phyloP scores from a whole-genome alignment of 1,140 invertebrate genomes.

The Akabosia matsudoensis region DNA sequence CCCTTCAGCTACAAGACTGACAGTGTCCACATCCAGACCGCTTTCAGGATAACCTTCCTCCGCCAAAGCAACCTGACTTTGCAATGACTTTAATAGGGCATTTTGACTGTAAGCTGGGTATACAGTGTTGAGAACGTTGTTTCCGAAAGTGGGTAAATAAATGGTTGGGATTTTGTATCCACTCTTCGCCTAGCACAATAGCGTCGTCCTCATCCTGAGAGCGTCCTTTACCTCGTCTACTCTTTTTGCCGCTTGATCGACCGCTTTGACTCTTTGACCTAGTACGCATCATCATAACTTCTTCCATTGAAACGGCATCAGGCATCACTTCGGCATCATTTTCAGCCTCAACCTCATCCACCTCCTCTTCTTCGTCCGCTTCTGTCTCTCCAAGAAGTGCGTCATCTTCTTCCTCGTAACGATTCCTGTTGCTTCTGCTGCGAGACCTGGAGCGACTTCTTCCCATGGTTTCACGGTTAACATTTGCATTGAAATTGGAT shows the following conservation, averaged over 20 bases:
- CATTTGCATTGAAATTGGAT: neutral
- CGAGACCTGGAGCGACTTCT: neutral
- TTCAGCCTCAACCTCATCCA: neutral
- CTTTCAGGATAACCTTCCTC: neutral
- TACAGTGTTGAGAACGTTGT: constrained; percentile 2
- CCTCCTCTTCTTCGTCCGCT: neutral
- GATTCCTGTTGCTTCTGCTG: neutral
- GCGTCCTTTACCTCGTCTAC: neutral
- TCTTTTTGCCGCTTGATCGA: neutral
- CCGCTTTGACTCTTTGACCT: neutral
- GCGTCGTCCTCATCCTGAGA: neutral
- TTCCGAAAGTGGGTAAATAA: neutral
- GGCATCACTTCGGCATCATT: neutral
- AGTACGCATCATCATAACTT: neutral
- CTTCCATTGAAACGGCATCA: neutral
- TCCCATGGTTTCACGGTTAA: neutral
- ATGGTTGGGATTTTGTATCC: neutral
- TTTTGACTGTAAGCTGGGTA: neutral
- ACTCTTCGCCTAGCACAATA: neutral
- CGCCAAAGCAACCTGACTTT: neutral
- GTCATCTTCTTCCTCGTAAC: neutral
- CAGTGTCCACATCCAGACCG: neutral
- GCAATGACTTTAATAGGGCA: neutral
- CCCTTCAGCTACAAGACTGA: neutral
- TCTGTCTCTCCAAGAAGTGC: too few relatives aligned